Conservation (phyloP, 1,140 invertebrate species). For the Drosophila athabasca region DNA sequence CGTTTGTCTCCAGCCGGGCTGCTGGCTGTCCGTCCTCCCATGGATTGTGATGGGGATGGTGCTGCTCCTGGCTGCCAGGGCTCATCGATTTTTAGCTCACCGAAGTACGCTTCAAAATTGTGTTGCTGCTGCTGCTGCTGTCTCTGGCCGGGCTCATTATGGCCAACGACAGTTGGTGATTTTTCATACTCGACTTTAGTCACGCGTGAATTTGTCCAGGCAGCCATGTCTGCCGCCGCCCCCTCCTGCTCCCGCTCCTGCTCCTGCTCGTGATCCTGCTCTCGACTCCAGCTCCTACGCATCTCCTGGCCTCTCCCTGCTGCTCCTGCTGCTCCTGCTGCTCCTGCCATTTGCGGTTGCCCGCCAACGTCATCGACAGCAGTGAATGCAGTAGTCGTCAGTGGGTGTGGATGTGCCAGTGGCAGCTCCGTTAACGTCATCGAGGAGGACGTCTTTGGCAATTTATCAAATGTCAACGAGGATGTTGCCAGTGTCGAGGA, state of each 20-base stretch:
- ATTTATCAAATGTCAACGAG: slow-evolving; percentile 82
- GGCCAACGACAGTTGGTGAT: slow-evolving; percentile 67
- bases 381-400: slow-evolving; percentile 4
- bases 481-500: slow-evolving; percentile 71
- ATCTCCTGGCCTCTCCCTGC: background rate
- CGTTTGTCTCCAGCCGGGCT: slow-evolving; percentile 53
- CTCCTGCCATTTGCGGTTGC: slow-evolving; percentile 49
- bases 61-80: slow-evolving; percentile 46
- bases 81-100: slow-evolving; percentile 77
- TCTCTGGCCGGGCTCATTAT: slow-evolving; percentile 60
- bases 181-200: slow-evolving; percentile 79
- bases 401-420: slow-evolving; percentile 17
- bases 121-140: slow-evolving; percentile 37
- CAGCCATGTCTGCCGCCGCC: slow-evolving; percentile 40
- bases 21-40: slow-evolving; percentile 2
- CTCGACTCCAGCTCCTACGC: background rate
- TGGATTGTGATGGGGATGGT: background rate
- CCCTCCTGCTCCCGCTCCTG: slow-evolving; percentile 9
- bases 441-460: slow-evolving; percentile 67
- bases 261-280: slow-evolving; percentile 20
- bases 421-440: slow-evolving; percentile 45
- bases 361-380: slow-evolving; percentile 43
- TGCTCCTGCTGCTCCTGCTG: slow-evolving; percentile 20
- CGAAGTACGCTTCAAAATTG: slow-evolving; percentile 72
- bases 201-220: slow-evolving; percentile 77